These are phyloP conservation scores for Amiota mariae DNA, from an alignment of 2,888 invertebrate species.

Conservation along the genomic window DNA sequence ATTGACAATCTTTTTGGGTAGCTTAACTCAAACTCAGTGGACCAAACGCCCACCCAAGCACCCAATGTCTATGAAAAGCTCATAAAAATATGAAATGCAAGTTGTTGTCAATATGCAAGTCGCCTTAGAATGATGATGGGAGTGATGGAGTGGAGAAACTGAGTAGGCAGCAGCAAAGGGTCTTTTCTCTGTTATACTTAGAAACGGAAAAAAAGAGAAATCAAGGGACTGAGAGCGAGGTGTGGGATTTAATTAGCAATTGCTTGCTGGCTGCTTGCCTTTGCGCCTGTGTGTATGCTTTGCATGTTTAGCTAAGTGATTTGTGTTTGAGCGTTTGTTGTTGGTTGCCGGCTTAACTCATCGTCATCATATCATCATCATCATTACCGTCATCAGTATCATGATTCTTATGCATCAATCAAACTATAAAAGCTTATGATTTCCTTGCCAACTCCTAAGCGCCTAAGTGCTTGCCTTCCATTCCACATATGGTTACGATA, in stretches of 20 bases:
- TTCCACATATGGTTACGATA: slow-evolving; percentile 25
- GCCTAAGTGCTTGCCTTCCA: slow-evolving; percentile 30
- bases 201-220: too few relatives aligned
- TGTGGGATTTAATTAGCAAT: slow-evolving; percentile 71
- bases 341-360: slow-evolving; percentile 64
- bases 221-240: slow-evolving; percentile 21
- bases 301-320: slow-evolving; percentile 66
- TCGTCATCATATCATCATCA: slow-evolving; percentile 50
- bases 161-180: background rate
- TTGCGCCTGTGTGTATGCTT: slow-evolving; percentile 40
- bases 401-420: background rate
- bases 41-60: slow-evolving; percentile 39
- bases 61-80: slow-evolving; percentile 16
- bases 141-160: background rate
- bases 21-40: slow-evolving; percentile 4
- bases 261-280: slow-evolving; percentile 32
- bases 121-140: background rate
- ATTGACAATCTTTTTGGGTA: slow-evolving; percentile 39
- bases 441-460: background rate
- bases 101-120: slow-evolving; percentile 40
- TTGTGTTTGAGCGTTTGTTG: slow-evolving; percentile 35
- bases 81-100: slow-evolving; percentile 50
- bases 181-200: background rate
- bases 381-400: background rate
- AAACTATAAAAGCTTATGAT: too few relatives aligned